Base-by-base conservation (phyloP, 2,113 vertebrate species). In the Tachycineta bicolor region DNA sequence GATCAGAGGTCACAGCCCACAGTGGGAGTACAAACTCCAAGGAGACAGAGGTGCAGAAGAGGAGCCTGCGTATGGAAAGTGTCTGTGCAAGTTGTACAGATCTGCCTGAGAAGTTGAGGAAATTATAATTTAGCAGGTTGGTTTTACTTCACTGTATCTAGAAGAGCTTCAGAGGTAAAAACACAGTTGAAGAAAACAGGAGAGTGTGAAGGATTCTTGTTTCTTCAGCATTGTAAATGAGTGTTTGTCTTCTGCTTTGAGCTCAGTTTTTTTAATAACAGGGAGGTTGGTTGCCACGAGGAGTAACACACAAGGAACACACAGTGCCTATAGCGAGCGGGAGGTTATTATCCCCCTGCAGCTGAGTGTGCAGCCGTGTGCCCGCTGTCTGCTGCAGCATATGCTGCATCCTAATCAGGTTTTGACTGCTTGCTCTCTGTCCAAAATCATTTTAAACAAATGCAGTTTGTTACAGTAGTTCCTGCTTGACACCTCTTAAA, bases 201-300 rank as follows among this genome's bases (percentile, higher is more conserved):
- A 0, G 0, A 55, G 25, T 8, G 33, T 41, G 41, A 74, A 67
- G 47, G 44, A 60, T 86, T 86, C 67, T 77, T 37, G 58, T 69
- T 90, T 83, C 82, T 76, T 80, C 43, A 55, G 67, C 9, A 19
- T 47, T 83, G 92, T 82, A 88, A 88, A 88, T 80, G 68, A 77
- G 55, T 41, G 79, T 95, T 91, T 95, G 91, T 86, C 87, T 94
- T 93, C 81, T 74, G 60, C 68, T 77, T 77, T 28, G 47, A 94
- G 95, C n/a, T 47, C 90, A 81, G 14, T 92, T 91, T 93, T 94
- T 87, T 95, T 96, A 95, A 93, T 96, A 83, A 86, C 71, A 70
- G 93, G 95, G 95, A 90, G 82, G 93, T 96, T 96, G 85, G 95
- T 96, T 94, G 92, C 78, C 78, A 93, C 58, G 55, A 95, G 93